Conservation (phyloP, 2,113 vertebrate species). For the Pteronura brasiliensis region DNA sequence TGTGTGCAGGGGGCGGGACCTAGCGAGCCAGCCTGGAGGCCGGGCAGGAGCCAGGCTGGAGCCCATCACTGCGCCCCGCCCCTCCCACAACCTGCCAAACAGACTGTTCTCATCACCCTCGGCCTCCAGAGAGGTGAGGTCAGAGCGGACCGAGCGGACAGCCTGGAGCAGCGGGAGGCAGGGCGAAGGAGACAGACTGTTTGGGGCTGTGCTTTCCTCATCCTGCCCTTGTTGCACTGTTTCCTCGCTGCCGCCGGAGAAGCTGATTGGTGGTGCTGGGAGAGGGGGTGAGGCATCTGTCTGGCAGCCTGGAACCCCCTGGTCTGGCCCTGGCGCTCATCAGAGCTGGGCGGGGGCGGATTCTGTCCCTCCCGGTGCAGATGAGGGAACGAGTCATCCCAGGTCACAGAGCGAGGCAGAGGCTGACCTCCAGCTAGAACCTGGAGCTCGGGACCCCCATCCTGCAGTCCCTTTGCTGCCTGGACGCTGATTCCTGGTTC, state of each 20-base stretch:
- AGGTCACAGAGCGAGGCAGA: background rate
- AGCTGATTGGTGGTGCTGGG: background rate
- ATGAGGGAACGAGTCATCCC: background rate
- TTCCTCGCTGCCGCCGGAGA: background rate
- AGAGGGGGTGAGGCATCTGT: background rate
- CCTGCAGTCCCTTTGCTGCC: background rate
- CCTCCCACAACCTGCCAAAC: slow-evolving; percentile 4
- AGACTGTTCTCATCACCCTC: slow-evolving; percentile 41
- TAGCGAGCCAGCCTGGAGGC: background rate
- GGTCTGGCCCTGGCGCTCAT: background rate
- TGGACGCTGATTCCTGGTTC: fast-evolving
- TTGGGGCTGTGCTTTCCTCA: background rate
- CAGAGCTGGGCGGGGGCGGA: background rate
- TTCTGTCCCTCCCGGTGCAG: background rate
- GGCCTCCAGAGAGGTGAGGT: slow-evolving; percentile 54
- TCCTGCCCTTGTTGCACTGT: background rate
- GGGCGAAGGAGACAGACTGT: background rate
- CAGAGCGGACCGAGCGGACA: slow-evolving; percentile 46
- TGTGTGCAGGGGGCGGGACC: background rate
- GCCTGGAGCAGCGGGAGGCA: background rate
- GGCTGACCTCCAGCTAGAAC: background rate
- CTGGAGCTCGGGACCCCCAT: background rate
- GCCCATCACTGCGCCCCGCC: background rate
- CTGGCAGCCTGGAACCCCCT: background rate
- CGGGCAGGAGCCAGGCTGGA: background rate